A percentile compares a stretch with the other conserved stretches of the same genome.
Conservation (phyloP, 1,140 invertebrate genomes). For the Vanessa atalanta region DNA sequence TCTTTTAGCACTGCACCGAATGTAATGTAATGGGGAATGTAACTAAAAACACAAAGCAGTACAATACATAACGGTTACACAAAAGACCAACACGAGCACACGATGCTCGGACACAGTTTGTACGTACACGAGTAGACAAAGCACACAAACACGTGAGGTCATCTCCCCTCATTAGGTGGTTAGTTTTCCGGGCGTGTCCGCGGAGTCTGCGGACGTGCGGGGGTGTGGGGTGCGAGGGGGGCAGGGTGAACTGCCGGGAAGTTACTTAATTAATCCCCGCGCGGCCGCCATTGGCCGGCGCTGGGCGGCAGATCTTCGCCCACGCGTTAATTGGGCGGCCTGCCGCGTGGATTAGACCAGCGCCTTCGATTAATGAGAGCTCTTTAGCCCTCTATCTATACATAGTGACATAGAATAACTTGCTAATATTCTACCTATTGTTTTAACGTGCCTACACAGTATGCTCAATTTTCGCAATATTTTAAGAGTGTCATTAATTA, state of each 20-base stretch:
- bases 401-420: not conserved
- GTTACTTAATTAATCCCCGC: slow-evolving; percentile 78
- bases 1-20: slow-evolving; percentile 29
- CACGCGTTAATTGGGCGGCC: slow-evolving; percentile 78
- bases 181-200: slow-evolving; percentile 80
- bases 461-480: not conserved
- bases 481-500: not conserved
- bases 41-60: slow-evolving; percentile 37
- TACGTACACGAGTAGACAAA: slow-evolving; percentile 74
- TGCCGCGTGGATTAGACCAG: slow-evolving; percentile 60
- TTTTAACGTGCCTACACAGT: slow-evolving; percentile 26
- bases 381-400: slow-evolving; percentile 40
- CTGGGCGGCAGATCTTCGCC: slow-evolving; percentile 67
- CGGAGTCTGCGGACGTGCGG: slow-evolving; percentile 70
- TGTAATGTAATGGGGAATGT: slow-evolving; percentile 37
- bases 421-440: slow-evolving; percentile 26
- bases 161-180: slow-evolving; percentile 80
- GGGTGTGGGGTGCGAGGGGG: slow-evolving; percentile 51
- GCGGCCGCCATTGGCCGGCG: slow-evolving; percentile 75
- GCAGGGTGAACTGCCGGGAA: slow-evolving; percentile 59
- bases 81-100: slow-evolving; percentile 62
- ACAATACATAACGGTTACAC: slow-evolving; percentile 70
- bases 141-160: slow-evolving; percentile 77
- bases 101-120: slow-evolving; percentile 57
- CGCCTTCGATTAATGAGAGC: slow-evolving; percentile 67